phyloP scores from a whole-genome alignment of 2,888 invertebrate genomes.

The Caenorhabditis imperialis region DNA sequence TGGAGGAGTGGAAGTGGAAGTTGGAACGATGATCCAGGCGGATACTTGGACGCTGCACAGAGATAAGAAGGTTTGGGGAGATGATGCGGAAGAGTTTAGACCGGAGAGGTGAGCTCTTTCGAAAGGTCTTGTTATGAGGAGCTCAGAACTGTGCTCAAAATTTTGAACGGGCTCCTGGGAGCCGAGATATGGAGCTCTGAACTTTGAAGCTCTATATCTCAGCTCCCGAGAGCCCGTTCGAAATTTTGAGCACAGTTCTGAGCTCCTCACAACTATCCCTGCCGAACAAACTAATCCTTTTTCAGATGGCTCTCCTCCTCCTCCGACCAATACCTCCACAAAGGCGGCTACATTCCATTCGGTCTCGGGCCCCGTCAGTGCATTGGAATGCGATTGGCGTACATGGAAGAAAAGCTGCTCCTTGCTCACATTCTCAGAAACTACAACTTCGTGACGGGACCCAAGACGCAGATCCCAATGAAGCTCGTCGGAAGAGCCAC shows the following conservation, averaged over 20 bases:
- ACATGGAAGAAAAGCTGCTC: conserved; percentile 69
- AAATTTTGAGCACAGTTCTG: too few species aligned
- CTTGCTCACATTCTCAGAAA: conserved; percentile 58
- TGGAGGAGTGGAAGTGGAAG: conserved; percentile 63
- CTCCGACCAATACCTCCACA: conserved; percentile 9
- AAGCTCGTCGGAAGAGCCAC: not conserved
- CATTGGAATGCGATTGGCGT: conserved; percentile 66
- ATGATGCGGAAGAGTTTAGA: conserved; percentile 47
- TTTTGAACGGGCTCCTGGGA: too few species aligned
- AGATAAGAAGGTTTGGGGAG: conserved; percentile 52
- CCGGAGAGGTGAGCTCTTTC: conserved; percentile 50
- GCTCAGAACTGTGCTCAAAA: too few species aligned
- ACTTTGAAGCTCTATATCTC: too few species aligned
- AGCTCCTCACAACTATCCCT: too few species aligned
- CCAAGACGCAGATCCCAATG: conserved; percentile 51
- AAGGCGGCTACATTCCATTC: conserved; percentile 47
- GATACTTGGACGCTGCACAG: conserved; percentile 21
- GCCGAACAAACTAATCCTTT: too few species aligned
- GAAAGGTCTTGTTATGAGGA: too few species aligned
- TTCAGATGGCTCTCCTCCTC: conserved; percentile 16
- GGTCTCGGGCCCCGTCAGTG: conserved; percentile 60
- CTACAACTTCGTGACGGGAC: conserved; percentile 45
- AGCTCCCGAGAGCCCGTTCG: too few species aligned
- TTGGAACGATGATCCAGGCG: conserved; percentile 47
- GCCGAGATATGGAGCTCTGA: too few species aligned